phyloP scores from a whole-genome alignment of 2,113 vertebrate genomes.

The Anguilla japonica region DNA sequence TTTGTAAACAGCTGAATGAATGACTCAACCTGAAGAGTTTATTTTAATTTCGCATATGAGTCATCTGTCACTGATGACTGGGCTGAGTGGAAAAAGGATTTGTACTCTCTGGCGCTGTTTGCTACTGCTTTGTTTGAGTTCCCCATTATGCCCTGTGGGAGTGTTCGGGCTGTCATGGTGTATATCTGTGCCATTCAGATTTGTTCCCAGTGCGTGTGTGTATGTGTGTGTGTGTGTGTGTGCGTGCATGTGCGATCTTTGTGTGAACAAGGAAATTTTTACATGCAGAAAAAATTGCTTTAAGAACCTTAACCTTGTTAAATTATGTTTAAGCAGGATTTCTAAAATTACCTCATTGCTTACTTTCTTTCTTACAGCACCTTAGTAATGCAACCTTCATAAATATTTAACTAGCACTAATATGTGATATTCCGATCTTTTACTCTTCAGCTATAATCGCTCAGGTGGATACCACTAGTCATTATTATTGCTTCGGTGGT shows the following conservation, averaged over 20 bases:
- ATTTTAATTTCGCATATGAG: constrained; percentile 16
- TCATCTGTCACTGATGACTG: constrained; percentile 37
- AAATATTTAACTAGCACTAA: not conserved
- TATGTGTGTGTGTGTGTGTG: not conserved
- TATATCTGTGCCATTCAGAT: constrained; percentile 29
- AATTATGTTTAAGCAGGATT: not conserved
- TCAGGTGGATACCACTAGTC: not conserved
- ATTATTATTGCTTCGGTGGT: constrained; percentile 9
- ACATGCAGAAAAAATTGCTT: not conserved
- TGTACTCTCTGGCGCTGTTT: constrained; percentile 47
- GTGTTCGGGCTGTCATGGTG: constrained; percentile 47
- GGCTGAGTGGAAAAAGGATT: constrained; percentile 42
- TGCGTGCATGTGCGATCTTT: not conserved
- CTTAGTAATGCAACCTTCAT: not conserved
- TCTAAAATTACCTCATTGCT: not conserved
- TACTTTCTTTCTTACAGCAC: not conserved
- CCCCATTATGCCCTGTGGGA: constrained; percentile 27
- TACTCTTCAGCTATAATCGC: not conserved
- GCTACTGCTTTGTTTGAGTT: constrained; percentile 35
- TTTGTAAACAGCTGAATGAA: not conserved
- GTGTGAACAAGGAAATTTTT: not conserved
- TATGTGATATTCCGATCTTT: not conserved
- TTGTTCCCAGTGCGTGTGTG: not conserved
- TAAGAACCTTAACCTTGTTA: not conserved
- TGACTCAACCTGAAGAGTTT: constrained; percentile 20